Base-by-base conservation (phyloP, 1,140 invertebrate species). In the Diorhabda sublineata region DNA sequence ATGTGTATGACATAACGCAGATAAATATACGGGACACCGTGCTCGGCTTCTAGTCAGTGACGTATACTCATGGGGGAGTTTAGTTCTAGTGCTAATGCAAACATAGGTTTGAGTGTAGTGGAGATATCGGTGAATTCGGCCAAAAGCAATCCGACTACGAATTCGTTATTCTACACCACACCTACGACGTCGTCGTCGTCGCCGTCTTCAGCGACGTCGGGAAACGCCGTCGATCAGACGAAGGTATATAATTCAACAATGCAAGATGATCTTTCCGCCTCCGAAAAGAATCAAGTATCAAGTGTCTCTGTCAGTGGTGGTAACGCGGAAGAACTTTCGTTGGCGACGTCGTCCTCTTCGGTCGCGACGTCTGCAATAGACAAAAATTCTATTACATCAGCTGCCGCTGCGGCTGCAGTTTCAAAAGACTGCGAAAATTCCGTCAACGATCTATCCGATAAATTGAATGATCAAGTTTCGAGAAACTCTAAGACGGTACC, bases 11-110 rank as follows among this genome's bases (percentile, higher is more conserved):
- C 75, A 77, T 77, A 77, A 77, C 75, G 66, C 47, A 70, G 58
- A 67, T 11, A 66, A 41, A 73, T 58, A 64, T 63, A 74, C 72
- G 69, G 69, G 69, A 71, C 63, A 72, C 63, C 59, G 69, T 67
- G 68, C 70, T 68, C 72, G 66, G 68, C 72, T 66, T 71, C 44
- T 64, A 73, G 69, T 67, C 66, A 74, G 75, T 75, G 76, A 75
- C 73, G 75, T 75, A 72, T 67, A 72, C 78, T 80, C 78, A 81
- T 81, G 80, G 80, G 80, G 74, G 80, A 81, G 75, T 81, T 81
- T 77, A 81, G 77, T 76, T 78, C 79, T 71, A 80, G 76, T 77
- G 76, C 74, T 61, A 79, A 77, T 76, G 71, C 78, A 66, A 81
- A 80, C 72, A 80, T 80, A 68, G 77, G 78, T 73, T 78, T 79